A percentile compares a stretch with the other conserved stretches of the same genome.
Conservation (phyloP, 2,113 vertebrate genomes). For the Casuarius casuarius region DNA sequence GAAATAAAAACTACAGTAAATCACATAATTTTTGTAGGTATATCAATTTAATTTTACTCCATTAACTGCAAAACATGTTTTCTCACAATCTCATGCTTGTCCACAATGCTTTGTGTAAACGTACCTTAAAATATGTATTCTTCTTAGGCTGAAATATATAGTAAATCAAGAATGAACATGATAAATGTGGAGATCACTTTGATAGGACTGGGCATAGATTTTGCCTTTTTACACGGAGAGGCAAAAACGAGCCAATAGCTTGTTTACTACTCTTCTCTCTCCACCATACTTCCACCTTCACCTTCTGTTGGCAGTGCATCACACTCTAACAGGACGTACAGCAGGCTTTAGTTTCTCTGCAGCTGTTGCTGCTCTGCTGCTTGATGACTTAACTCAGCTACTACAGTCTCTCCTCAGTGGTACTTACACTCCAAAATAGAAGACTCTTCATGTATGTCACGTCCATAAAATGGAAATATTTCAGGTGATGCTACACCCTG, state of each 20-base stretch:
- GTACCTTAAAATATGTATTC: not conserved
- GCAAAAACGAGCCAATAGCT: not conserved
- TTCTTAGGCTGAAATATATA: not conserved
- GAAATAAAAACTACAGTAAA: not conserved
- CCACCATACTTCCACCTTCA: not conserved
- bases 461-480: slow-evolving; percentile 29
- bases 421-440: slow-evolving; percentile 22
- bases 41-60: not conserved
- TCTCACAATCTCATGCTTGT: not conserved
- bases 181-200: accelerated
- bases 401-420: not conserved
- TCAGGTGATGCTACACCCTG: not conserved
- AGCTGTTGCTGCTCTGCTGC: not conserved
- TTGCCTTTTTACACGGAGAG: not conserved
- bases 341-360: not conserved
- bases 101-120: not conserved
- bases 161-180: not conserved
- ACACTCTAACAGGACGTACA: not conserved
- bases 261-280: not conserved
- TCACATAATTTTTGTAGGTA: not conserved
- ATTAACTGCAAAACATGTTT: not conserved
- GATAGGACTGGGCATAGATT: not conserved
- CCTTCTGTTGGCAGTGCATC: not conserved
- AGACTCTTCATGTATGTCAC: not conserved
- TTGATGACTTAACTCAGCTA: not conserved